Conservation (phyloP, 2,888 invertebrate species). For the Ormyrus thymus region DNA sequence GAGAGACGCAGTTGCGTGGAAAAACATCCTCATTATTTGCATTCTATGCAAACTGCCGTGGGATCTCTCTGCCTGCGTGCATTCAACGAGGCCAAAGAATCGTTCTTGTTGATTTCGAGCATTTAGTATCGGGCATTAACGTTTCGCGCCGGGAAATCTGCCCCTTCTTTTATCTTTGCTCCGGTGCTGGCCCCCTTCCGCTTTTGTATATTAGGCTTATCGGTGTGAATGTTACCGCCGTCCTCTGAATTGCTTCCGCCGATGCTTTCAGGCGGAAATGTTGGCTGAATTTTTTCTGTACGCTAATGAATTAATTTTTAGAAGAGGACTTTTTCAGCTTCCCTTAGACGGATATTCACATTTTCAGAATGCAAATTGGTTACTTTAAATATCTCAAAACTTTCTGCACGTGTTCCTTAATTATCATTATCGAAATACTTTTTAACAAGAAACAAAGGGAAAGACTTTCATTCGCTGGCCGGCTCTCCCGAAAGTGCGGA, state of each 20-base stretch:
- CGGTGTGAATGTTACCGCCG: not conserved
- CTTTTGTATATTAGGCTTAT: constrained; percentile 15
- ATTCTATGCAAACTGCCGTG: constrained; percentile 52
- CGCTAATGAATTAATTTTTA: constrained; percentile 13
- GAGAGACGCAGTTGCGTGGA: constrained; percentile 35
- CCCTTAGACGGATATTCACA: too few relatives aligned
- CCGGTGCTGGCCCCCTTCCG: not conserved
- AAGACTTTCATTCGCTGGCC: too few relatives aligned
- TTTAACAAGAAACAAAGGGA: too few relatives aligned
- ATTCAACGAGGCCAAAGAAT: constrained; percentile 45
- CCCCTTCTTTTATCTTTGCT: too few relatives aligned
- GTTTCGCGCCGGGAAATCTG: not conserved
- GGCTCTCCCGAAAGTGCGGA: constrained; percentile 10
- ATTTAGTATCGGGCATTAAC: constrained; percentile 22
- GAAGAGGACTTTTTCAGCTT: too few relatives aligned
- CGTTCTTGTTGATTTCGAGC: constrained; percentile 35
- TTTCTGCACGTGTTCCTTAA: too few relatives aligned
- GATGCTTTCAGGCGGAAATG: not conserved
- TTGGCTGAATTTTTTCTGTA: too few relatives aligned
- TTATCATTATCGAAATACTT: too few relatives aligned
- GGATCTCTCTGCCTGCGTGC: constrained; percentile 3
- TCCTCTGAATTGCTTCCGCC: not conserved
- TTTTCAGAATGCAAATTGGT: too few relatives aligned
- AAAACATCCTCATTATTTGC: constrained; percentile 46
- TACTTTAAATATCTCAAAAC: too few relatives aligned